phyloP scores from a whole-genome alignment of 2,797 vertebrate species.

The Hemibagrus guttatus region DNA sequence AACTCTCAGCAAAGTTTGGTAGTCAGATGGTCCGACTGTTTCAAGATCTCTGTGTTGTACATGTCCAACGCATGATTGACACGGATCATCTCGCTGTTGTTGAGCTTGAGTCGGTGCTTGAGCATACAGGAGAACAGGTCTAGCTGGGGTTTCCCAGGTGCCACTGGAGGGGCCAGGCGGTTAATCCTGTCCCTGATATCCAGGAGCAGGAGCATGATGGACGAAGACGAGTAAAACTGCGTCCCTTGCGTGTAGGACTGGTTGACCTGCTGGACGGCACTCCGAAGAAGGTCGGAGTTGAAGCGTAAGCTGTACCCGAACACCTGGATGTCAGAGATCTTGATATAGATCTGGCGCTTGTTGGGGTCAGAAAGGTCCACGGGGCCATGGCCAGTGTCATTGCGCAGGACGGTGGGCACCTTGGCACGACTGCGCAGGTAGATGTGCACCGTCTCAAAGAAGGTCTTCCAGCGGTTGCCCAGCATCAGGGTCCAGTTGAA shows the following conservation, averaged over 20 bases:
- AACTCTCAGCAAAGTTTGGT: constrained; percentile 92
- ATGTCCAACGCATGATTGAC: constrained; percentile 98
- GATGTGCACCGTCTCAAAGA: constrained; percentile 99
- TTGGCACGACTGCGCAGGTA: constrained; percentile 97
- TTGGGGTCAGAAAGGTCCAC: constrained; percentile 95
- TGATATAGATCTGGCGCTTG: constrained; percentile 98
- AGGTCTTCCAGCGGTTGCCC: constrained; percentile 98
- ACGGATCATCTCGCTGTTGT: constrained; percentile 98
- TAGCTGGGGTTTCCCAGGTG: constrained; percentile 93
- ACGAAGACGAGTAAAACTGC: constrained; percentile 97
- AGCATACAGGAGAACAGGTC: constrained; percentile 99
- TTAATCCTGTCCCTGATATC: constrained; percentile 99
- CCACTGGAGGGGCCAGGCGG: constrained; percentile 92
- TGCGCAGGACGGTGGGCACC: constrained; percentile 89
- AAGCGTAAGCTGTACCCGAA: constrained; percentile 97
- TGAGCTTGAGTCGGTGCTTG: constrained; percentile 96
- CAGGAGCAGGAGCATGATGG: constrained; percentile 95
- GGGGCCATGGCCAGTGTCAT: constrained; percentile 93
- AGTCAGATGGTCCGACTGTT: constrained; percentile 98
- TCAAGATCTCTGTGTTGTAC: constrained; percentile 99
- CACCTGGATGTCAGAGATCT: constrained; percentile 98
- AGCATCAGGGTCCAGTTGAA: constrained; percentile 98
- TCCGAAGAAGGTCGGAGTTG: constrained; percentile 93
- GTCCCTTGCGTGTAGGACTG: constrained; percentile 97
- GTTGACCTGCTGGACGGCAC: constrained; percentile 97